Evolutionary conservation across 2,113 vertebrate species (phyloP), one percentile per base, ranked within the genome.

Genomic region (Nerophis ophidion): DNA sequence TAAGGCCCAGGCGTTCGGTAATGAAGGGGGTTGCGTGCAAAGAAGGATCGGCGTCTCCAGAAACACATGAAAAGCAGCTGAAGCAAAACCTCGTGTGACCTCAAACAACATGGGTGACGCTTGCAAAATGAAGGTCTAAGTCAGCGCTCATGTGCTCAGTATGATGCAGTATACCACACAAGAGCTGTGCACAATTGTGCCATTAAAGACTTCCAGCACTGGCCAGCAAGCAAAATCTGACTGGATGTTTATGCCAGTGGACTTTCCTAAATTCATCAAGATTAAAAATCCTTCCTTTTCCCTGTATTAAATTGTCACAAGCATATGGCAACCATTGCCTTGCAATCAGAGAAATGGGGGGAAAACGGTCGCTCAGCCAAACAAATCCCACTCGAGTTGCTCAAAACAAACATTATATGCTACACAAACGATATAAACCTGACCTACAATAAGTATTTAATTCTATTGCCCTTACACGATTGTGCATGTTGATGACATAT

Each of bases 11-110:
- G 65, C 65, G 61, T 36, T 65, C 48, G 44, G 45, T 77, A 77
- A 84, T 56, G 60, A 48, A 63, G 64, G 46, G 34, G 55, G 60
- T 67, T 48, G 75, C 74, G 60, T 81, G 71, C 73, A 40, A 66
- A 7, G 7, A 26, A 63, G 48, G 55, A 75, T 77, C 57, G 26
- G 19, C 38, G 60, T 77, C 75, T 79, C 67, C 61, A 66, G 52
- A 42, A 70, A 82, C 78, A 71, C 63, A 71, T 77, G 71, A 83
- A 70, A 65, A 80, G 68, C 77, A 84, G 76, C 75, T 81, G 81
- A 74, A 60, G 40, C 52, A 61, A 76, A 76, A 72, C 77, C 69
- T 78, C 70, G 63, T 26, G 61, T 70, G 64, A 81, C 74, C 77
- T 72, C 46, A 44, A 61, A 76, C 48, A 34, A 46, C 69, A 66